Base-by-base conservation (phyloP, 2,888 invertebrate species). In the Schizotus pectinicornis region DNA sequence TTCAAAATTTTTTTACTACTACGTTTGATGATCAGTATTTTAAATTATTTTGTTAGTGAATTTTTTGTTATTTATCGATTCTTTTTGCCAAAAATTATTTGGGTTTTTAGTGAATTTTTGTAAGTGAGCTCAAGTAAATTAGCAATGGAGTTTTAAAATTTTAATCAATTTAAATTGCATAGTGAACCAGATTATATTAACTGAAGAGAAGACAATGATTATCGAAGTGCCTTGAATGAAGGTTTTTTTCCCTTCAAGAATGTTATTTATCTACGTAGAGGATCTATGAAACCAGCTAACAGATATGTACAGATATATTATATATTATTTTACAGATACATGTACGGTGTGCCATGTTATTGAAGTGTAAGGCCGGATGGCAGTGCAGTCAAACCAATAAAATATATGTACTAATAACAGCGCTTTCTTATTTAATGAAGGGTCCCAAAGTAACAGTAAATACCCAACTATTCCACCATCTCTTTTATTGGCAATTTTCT, bases 301-400 rank as follows among this genome's bases (percentile, higher is more conserved):
- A 75, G 70, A 72, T 75, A 74, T 73, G 68, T 74, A 73, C 67
- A 73, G 68, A 72, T 72, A 73, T 59, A 67, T 61, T 70, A 68
- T 70, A 72, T 74, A 77, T 76, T 77, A 76, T 78, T 77, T 77
- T 79, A 77, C 75, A 76, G 74, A 74, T 73, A 75, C 73, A 74
- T 75, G 74, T 76, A 78, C 74, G 76, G 78, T 78, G 79, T 79
- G 79, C 79, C 79, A 79, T 79, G 72, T 73, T 75, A 73, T 77
- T 77, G 73, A 77, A 72, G 69, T 75, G 75, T 77, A 74, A 73
- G 71, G 76, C 77, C 75, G 67, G 64, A 71, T 61, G 76, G 77
- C 77, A 69, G 71, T 76, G 73, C 77, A 77, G 77, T 78, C 76
- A 78, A 77, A 77, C 73, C 73, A 77, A 77, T 77, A 75, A 77